Conservation (phyloP, 2,113 vertebrate genomes). For the Crotalus viridis region DNA sequence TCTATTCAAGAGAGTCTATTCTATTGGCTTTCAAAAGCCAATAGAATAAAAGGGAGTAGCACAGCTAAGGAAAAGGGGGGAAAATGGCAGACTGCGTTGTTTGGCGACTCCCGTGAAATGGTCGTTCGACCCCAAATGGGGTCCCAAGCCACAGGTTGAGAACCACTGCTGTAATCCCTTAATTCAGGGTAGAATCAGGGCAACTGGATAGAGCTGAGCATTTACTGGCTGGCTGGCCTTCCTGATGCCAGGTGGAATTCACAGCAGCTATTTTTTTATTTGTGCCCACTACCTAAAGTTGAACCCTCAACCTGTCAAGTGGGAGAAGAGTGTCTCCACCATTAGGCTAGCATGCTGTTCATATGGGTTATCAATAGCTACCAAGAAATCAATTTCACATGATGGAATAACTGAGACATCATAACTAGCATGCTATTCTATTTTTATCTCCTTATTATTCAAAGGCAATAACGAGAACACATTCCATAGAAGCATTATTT, state of each 20-base stretch:
- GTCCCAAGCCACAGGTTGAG: too few relatives aligned
- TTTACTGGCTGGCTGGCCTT: too few relatives aligned
- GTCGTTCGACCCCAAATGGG: too few relatives aligned
- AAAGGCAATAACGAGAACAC: background rate
- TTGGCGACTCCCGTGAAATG: too few relatives aligned
- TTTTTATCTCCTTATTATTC: background rate
- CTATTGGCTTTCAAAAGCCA: too few relatives aligned
- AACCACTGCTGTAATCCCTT: too few relatives aligned
- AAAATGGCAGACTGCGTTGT: too few relatives aligned
- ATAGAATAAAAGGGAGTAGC: too few relatives aligned
- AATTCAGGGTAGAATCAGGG: background rate
- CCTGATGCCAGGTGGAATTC: too few relatives aligned
- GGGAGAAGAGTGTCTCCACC: background rate
- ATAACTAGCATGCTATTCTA: background rate
- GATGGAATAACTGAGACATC: background rate
- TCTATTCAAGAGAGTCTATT: too few relatives aligned
- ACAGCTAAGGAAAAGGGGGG: too few relatives aligned
- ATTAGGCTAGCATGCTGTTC: background rate
- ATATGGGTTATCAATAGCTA: background rate
- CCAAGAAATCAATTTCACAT: background rate
- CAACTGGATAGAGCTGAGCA: too few relatives aligned
- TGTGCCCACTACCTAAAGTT: background rate
- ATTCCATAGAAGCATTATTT: background rate
- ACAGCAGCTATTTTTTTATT: background rate
- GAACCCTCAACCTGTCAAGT: background rate